These are phyloP conservation scores for Elysia crispata DNA, from an alignment of 2,888 invertebrate genomes.

Conservation along the genomic window DNA sequence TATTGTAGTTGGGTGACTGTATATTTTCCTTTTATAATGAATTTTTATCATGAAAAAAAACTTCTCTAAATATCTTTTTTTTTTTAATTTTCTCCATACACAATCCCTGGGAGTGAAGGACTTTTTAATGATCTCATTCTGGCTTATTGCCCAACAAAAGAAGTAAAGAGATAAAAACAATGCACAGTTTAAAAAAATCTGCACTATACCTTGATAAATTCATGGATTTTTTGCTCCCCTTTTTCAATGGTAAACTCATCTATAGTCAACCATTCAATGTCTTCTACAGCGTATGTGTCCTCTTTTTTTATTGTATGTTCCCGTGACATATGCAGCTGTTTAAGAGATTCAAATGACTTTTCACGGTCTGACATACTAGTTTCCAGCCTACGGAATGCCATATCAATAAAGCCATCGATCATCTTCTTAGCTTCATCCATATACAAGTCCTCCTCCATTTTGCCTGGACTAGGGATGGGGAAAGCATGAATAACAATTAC, in stretches of 20 bases:
- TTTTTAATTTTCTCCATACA: too few relatives aligned
- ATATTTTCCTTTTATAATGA: too few relatives aligned
- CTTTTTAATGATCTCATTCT: too few relatives aligned
- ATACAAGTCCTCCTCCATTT: conserved; percentile 43
- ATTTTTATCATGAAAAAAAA: too few relatives aligned
- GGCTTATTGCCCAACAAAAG: too few relatives aligned
- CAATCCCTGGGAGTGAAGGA: too few relatives aligned
- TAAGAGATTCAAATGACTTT: conserved; percentile 69
- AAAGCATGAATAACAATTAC: too few relatives aligned
- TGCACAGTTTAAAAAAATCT: too few relatives aligned
- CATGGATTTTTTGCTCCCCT: conserved; percentile 74
- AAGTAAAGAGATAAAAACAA: background rate
- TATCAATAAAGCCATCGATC: conserved; percentile 72
- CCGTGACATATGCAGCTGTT: conserved; percentile 60
- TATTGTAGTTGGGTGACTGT: too few relatives aligned
- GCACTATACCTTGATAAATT: conserved; percentile 72
- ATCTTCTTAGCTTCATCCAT: conserved; percentile 59
- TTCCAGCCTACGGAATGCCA: conserved; percentile 70
- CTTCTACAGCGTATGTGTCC: conserved; percentile 69
- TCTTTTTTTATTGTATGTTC: conserved; percentile 62
- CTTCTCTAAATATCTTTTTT: too few relatives aligned
- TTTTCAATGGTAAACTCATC: conserved; percentile 70
- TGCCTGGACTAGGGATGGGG: too few relatives aligned
- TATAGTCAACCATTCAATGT: conserved; percentile 76
- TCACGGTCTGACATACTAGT: conserved; percentile 67